These are phyloP conservation scores for Melipona beecheii DNA, from an alignment of 2,888 invertebrate genomes.

Conservation along the genomic window DNA sequence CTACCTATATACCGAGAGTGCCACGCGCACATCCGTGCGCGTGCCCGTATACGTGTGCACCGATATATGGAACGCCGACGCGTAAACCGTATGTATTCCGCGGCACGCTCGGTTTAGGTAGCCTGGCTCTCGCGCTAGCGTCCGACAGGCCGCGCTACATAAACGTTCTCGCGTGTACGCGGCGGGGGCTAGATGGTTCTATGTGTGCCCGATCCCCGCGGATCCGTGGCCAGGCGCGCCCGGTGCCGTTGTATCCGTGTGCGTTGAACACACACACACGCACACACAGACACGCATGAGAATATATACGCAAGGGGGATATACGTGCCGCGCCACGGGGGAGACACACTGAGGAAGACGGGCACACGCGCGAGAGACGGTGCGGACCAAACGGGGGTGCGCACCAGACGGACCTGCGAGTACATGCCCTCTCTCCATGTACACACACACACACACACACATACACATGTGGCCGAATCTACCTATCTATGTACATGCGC, in stretches of 20 bases:
- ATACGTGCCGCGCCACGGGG: slow-evolving; percentile 2
- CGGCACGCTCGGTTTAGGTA: slow-evolving; percentile 50
- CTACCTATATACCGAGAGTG: background rate
- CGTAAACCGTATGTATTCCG: background rate
- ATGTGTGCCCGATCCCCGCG: slow-evolving; percentile 53
- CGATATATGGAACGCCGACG: background rate
- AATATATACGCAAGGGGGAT: background rate
- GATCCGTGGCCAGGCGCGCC: background rate
- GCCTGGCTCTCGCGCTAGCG: slow-evolving; percentile 26
- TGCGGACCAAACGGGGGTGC: slow-evolving; percentile 33
- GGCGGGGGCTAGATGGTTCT: background rate
- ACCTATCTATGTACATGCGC: slow-evolving; percentile 28
- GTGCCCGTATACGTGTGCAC: slow-evolving; percentile 29
- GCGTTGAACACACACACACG: background rate
- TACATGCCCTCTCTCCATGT: slow-evolving; percentile 4
- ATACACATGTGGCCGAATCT: slow-evolving; percentile 17
- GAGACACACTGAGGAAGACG: slow-evolving; percentile 18
- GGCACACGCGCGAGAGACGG: slow-evolving; percentile 4
- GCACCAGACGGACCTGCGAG: slow-evolving; percentile 42
- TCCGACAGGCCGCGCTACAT: slow-evolving; percentile 32
- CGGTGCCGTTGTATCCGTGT: background rate
- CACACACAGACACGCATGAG: too few species aligned
- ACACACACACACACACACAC: background rate
- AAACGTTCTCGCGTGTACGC: slow-evolving; percentile 49
- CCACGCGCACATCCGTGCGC: background rate